Evolutionary conservation across 2,888 invertebrate genomes (phyloP).

Genomic region (Caenorhabditis plicata): DNA sequence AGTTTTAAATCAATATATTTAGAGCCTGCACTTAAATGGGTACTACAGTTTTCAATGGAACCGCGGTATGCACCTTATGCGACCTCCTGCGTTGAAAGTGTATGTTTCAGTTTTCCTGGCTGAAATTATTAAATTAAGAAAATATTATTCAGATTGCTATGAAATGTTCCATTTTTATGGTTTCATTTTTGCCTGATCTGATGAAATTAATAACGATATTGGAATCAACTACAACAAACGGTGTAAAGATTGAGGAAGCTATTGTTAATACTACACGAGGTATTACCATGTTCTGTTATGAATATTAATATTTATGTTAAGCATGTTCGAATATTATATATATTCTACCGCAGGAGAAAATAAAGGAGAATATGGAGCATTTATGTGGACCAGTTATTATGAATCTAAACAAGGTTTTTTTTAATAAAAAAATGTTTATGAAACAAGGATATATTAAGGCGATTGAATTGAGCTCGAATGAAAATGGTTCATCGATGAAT

Average conservation of each 20-base stretch:
- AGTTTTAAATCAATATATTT: constrained; percentile 5
- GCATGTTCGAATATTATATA: constrained; percentile 41
- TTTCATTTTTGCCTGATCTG: constrained; percentile 14
- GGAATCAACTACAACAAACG: constrained; percentile 25
- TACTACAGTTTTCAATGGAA: constrained; percentile 28
- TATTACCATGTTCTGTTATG: background rate
- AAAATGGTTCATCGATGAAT: background rate
- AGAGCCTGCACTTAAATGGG: constrained; percentile 49
- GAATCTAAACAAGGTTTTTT: constrained; percentile 38
- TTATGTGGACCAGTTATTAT: constrained; percentile 44
- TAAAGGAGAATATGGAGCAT: constrained; percentile 25
- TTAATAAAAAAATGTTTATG: background rate
- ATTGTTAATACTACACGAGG: constrained; percentile 25
- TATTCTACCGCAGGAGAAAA: constrained; percentile 30
- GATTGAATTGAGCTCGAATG: background rate
- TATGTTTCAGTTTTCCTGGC: constrained; percentile 10
- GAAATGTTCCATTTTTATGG: constrained; percentile 19
- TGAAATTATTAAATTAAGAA: background rate
- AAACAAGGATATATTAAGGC: background rate
- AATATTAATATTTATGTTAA: constrained; percentile 9
- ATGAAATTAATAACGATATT: constrained; percentile 13
- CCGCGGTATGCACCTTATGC: constrained; percentile 23
- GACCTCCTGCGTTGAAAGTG: constrained; percentile 42
- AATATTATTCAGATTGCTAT: constrained; percentile 25
- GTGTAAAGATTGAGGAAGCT: constrained; percentile 32